phyloP scores from a whole-genome alignment of 2,888 invertebrate genomes.

The Hesperia comma region DNA sequence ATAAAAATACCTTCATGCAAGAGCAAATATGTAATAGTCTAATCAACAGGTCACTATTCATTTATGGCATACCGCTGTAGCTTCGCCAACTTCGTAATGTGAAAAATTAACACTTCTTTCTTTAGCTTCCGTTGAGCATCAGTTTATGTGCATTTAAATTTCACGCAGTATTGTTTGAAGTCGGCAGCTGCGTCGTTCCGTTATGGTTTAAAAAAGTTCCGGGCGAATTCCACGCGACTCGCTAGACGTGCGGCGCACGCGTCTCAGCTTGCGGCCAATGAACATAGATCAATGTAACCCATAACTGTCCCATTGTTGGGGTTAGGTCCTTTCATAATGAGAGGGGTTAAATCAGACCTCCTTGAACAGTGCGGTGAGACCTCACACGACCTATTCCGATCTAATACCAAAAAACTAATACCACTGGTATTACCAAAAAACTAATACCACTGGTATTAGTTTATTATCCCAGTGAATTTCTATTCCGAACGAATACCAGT shows the following conservation, averaged over 20 bases:
- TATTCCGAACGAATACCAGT: too few relatives aligned
- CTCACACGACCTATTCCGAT: too few relatives aligned
- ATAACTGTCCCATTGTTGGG: too few relatives aligned
- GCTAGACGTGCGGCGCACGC: slow-evolving; percentile 9
- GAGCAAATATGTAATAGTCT: slow-evolving; percentile 13
- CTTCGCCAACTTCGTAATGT: slow-evolving; percentile 40
- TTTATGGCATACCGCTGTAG: neutral
- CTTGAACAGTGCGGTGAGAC: too few relatives aligned
- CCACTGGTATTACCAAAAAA: too few relatives aligned
- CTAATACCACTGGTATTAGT: too few relatives aligned
- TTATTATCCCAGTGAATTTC: too few relatives aligned
- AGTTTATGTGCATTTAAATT: slow-evolving; percentile 43
- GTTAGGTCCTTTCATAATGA: too few relatives aligned
- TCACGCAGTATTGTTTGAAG: slow-evolving; percentile 43
- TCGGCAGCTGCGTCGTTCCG: slow-evolving; percentile 37
- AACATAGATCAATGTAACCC: slow-evolving; percentile 16
- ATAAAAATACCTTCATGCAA: neutral
- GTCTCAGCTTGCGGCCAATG: neutral
- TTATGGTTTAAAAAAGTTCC: slow-evolving; percentile 17
- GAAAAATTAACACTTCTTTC: slow-evolving; percentile 57
- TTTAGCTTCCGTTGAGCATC: slow-evolving; percentile 52
- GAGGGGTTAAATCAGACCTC: too few relatives aligned
- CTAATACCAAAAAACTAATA: too few relatives aligned
- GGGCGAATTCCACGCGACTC: neutral
- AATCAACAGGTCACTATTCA: slow-evolving; percentile 9